These are phyloP conservation scores for Procambarus virginalis DNA, from an alignment of 1,140 invertebrate species.

Conservation along the genomic window DNA sequence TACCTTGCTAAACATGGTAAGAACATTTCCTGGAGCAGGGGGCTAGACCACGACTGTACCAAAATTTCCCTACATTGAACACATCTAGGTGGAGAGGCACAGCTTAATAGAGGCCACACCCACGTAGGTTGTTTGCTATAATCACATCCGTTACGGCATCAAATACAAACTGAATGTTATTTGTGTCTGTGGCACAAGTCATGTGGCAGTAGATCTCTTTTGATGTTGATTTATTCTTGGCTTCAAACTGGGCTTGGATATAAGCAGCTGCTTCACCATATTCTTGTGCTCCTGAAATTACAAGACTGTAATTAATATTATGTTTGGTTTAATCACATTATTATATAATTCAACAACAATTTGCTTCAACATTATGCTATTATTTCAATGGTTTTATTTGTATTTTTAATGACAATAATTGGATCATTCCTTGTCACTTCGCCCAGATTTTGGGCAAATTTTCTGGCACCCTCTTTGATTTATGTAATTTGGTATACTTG, in stretches of 20 bases:
- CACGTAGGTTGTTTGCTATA: constrained; percentile 99
- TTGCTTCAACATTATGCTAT: too few species aligned
- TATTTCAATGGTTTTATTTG: too few species aligned
- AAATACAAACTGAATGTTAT: constrained; percentile 99
- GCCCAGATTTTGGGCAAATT: too few species aligned
- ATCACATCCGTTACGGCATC: constrained; percentile 99
- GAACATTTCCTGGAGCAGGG: constrained; percentile 36
- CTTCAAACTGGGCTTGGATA: constrained; percentile 99
- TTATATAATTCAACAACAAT: constrained; percentile 78
- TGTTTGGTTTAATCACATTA: constrained; percentile 98
- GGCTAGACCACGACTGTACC: constrained; percentile 66
- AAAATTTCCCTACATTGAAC: constrained; percentile 50
- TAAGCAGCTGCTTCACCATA: constrained; percentile 99
- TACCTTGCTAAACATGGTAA: constrained; percentile 22
- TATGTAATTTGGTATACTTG: too few species aligned
- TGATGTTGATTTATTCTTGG: constrained; percentile 98
- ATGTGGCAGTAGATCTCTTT: constrained; percentile 99
- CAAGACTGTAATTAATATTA: constrained; percentile 84
- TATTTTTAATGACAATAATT: too few species aligned
- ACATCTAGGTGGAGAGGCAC: constrained; percentile 50
- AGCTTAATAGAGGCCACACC: constrained; percentile 94
- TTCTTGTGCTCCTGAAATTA: constrained; percentile 94
- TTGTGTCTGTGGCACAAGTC: constrained; percentile 99
- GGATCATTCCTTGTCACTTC: too few species aligned
- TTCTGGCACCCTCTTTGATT: too few species aligned